These are phyloP conservation scores for Lasiurus cinereus DNA, from an alignment of 2,113 vertebrate genomes.

Conservation along the genomic window DNA sequence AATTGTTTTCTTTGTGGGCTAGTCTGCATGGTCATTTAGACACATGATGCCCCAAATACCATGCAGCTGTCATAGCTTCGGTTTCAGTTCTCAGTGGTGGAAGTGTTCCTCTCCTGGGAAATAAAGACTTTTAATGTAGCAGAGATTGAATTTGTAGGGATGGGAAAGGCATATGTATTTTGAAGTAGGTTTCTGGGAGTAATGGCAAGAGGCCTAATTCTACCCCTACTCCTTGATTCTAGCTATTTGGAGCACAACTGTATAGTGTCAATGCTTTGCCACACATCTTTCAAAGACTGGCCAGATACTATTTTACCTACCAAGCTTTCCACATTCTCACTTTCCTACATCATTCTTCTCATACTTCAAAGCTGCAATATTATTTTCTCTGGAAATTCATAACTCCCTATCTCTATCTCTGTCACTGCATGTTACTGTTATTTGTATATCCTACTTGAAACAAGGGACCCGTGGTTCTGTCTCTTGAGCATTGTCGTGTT, in stretches of 20 bases:
- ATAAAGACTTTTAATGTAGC: neutral
- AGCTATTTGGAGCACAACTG: neutral
- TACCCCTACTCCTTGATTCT: neutral
- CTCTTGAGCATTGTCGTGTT: neutral
- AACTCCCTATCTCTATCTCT: neutral
- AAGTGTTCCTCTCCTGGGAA: neutral
- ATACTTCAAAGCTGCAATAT: neutral
- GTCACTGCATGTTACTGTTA: neutral
- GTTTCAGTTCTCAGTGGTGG: neutral
- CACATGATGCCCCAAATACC: neutral
- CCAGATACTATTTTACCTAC: neutral
- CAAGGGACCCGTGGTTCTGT: neutral
- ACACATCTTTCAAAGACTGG: neutral
- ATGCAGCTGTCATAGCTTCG: neutral
- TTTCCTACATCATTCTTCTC: neutral
- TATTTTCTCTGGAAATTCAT: neutral
- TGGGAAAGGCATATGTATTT: neutral
- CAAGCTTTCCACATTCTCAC: neutral
- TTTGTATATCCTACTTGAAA: neutral
- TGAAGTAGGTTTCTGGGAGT: neutral
- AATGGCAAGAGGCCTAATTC: neutral
- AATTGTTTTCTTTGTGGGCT: neutral
- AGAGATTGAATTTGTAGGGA: neutral
- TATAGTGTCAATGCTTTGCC: neutral
- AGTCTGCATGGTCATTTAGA: neutral